phyloP scores from a whole-genome alignment of 2,113 vertebrate species.

The Tupaia chinensis region DNA sequence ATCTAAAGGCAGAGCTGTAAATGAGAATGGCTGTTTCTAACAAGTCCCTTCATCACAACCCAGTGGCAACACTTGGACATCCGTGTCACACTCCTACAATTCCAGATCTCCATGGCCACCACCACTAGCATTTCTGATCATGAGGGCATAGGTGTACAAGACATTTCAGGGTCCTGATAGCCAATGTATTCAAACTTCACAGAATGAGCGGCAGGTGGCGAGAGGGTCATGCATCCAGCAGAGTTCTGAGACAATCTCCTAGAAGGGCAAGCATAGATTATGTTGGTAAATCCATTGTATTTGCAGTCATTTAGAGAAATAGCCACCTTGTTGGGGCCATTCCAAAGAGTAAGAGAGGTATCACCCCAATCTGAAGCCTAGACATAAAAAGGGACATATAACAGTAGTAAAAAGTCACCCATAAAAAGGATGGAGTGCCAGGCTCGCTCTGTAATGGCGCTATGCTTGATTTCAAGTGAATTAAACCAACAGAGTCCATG shows the following conservation, averaged over 20 bases:
- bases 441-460: not conserved
- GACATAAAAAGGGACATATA: rapidly evolving
- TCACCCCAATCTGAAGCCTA: not conserved
- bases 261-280: not conserved
- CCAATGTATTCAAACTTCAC: not conserved
- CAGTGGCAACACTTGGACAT: not conserved
- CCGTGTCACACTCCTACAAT: too few species aligned
- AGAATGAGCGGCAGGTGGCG: rapidly evolving
- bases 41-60: too few species aligned
- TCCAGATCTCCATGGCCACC: not conserved
- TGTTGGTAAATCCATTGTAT: rapidly evolving
- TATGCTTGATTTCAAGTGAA: not conserved
- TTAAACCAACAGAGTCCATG: not conserved
- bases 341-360: not conserved
- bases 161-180: not conserved
- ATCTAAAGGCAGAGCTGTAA: not conserved
- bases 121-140: not conserved
- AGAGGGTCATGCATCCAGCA: not conserved
- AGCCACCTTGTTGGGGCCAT: rapidly evolving
- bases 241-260: too few species aligned
- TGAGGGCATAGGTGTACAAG: not conserved
- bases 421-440: not conserved
- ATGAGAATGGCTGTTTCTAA: not conserved
- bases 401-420: not conserved
- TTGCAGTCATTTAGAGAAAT: not conserved